Percentiles rank a stretch among this genome's conserved stretches.
phyloP scores from a whole-genome alignment of 2,113 vertebrate genomes.

The Sus scrofa region DNA sequence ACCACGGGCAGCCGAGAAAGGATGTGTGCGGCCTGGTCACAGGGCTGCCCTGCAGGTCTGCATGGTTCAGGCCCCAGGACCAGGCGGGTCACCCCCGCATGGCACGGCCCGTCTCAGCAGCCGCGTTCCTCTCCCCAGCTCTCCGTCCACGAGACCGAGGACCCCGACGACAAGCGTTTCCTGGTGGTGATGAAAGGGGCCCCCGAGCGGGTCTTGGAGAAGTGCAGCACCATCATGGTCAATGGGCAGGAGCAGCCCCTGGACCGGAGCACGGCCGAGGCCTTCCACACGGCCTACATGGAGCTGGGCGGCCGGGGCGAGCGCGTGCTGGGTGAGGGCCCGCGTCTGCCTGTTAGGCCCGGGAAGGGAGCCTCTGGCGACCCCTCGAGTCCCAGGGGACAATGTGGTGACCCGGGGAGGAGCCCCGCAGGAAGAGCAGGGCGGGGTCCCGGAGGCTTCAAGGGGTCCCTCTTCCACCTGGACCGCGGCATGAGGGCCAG shows the following conservation, averaged over 20 bases:
- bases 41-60: not conserved
- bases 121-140: slow-evolving; percentile 80
- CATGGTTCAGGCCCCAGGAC: too few species aligned
- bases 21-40: not conserved
- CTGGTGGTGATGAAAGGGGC: slow-evolving; percentile 92
- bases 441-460: not conserved
- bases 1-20: not conserved
- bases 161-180: slow-evolving; percentile 86
- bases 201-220: slow-evolving; percentile 89
- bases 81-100: too few species aligned
- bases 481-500: too few species aligned
- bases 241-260: slow-evolving; percentile 88
- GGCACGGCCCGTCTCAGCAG: too few species aligned
- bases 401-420: not conserved
- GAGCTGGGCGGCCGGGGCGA: slow-evolving; percentile 91
- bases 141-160: slow-evolving; percentile 87
- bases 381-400: not conserved
- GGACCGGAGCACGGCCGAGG: slow-evolving; percentile 81
- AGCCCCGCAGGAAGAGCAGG: not conserved
- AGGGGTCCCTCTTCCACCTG: too few species aligned
- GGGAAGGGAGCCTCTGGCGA: not conserved
- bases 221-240: slow-evolving; percentile 90
- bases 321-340: slow-evolving; percentile 89
- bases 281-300: slow-evolving; percentile 91
- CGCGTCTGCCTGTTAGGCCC: too few species aligned